Evolutionary conservation across 2,797 vertebrate genomes (phyloP).

Genomic region (Helarctos malayanus): DNA sequence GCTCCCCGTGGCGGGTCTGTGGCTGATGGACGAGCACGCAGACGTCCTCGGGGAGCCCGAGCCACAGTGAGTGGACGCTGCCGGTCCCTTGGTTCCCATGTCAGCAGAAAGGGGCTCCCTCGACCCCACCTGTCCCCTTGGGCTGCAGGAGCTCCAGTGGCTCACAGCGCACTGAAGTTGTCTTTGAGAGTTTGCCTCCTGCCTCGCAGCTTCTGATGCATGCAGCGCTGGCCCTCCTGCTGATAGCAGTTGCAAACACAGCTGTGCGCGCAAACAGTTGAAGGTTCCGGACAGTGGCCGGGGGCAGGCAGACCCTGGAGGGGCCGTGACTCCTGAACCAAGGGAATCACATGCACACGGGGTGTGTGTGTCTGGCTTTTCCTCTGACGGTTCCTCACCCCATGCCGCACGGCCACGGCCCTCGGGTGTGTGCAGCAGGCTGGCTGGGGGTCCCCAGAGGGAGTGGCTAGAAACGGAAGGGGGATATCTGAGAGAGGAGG

Average conservation of each 20-base stretch:
- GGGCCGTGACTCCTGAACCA: fast-evolving
- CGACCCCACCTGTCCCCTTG: fast-evolving
- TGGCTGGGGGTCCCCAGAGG: neutral
- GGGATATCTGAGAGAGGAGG: neutral
- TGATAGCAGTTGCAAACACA: fast-evolving
- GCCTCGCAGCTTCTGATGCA: neutral
- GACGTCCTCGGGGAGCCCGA: fast-evolving
- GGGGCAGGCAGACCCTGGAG: neutral
- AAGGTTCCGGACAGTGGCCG: neutral
- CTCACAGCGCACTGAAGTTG: neutral
- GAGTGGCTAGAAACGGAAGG: neutral
- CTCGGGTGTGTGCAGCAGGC: fast-evolving
- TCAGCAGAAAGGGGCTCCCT: neutral
- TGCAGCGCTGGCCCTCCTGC: fast-evolving
- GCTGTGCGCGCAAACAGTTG: fast-evolving
- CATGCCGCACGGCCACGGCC: fast-evolving
- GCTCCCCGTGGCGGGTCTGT: neutral
- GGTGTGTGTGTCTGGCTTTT: fast-evolving
- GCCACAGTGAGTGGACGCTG: neutral
- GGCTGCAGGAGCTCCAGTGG: neutral
- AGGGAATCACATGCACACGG: neutral
- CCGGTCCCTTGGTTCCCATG: neutral
- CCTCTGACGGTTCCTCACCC: neutral
- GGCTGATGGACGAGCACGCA: neutral
- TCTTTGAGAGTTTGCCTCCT: neutral